Percentiles rank a stretch among this genome's conserved stretches.
phyloP scores from a whole-genome alignment of 2,888 invertebrate species.

The Julus scandinavius region DNA sequence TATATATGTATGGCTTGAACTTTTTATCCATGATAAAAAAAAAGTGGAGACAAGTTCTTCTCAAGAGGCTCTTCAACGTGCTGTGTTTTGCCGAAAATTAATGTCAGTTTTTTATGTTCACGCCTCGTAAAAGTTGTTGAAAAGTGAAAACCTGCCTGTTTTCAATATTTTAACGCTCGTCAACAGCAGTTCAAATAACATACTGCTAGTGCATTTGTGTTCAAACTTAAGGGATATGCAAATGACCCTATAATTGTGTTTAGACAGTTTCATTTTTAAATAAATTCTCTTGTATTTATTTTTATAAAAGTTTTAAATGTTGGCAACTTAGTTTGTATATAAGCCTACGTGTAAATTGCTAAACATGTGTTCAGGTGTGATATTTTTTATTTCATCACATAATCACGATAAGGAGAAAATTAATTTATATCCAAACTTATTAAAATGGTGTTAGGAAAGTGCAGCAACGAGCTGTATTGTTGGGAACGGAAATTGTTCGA shows the following conservation, averaged over 20 bases:
- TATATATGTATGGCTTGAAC: not conserved
- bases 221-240: not conserved
- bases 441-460: too few species aligned
- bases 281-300: not conserved
- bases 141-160: slow-evolving; percentile 34
- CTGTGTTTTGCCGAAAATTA: slow-evolving; percentile 34
- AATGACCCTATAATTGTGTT: not conserved
- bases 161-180: slow-evolving; percentile 26
- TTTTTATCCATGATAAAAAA: not conserved
- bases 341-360: too few species aligned
- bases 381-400: too few species aligned
- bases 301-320: not conserved
- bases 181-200: not conserved
- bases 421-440: too few species aligned
- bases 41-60: slow-evolving; percentile 3
- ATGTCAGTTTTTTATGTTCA: slow-evolving; percentile 21
- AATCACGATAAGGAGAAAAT: too few species aligned
- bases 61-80: slow-evolving; percentile 16
- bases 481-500: too few species aligned
- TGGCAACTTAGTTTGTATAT: not conserved
- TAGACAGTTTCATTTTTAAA: not conserved
- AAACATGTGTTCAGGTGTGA: too few species aligned
- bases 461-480: too few species aligned
- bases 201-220: not conserved
- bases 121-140: slow-evolving; percentile 34